phyloP scores from a whole-genome alignment of 2,888 invertebrate species.

The Trichogramma evanescens region DNA sequence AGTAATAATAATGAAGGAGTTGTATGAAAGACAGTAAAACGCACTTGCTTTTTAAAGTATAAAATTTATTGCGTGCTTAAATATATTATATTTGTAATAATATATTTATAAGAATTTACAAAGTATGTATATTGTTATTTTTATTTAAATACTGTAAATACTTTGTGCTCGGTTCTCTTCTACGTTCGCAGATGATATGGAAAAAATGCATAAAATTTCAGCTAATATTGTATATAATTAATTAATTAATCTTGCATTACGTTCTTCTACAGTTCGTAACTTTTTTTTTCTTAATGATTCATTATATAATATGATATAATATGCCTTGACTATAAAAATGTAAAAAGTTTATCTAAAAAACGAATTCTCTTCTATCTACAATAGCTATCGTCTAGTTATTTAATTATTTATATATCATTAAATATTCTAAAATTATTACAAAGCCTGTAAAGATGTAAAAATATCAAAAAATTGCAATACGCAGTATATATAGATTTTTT shows the following conservation, averaged over 20 bases:
- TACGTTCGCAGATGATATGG: too few species aligned
- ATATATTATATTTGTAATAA: constrained; percentile 5
- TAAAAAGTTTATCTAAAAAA: constrained; percentile 11
- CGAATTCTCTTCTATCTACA: constrained; percentile 4
- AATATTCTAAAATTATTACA: constrained; percentile 1
- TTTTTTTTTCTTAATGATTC: too few species aligned
- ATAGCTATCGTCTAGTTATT: background rate
- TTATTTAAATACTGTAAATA: background rate
- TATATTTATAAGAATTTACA: constrained; percentile 1
- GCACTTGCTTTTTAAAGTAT: constrained; percentile 7
- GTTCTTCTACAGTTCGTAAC: too few species aligned
- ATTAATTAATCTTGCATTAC: too few species aligned
- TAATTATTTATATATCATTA: constrained; percentile 11
- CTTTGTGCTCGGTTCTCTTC: too few species aligned
- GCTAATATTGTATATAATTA: too few species aligned
- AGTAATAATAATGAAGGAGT: too few species aligned
- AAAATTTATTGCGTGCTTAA: constrained; percentile 13
- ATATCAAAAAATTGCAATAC: constrained; percentile 14
- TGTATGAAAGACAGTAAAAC: background rate
- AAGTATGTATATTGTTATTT: background rate
- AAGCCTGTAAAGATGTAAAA: constrained; percentile 13
- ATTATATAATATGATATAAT: background rate
- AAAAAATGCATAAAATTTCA: too few species aligned
- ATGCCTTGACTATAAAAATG: constrained; percentile 11
- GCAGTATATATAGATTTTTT: constrained; percentile 1